Base-by-base conservation (phyloP, 2,113 vertebrate species). In the Otolemur garnettii region DNA sequence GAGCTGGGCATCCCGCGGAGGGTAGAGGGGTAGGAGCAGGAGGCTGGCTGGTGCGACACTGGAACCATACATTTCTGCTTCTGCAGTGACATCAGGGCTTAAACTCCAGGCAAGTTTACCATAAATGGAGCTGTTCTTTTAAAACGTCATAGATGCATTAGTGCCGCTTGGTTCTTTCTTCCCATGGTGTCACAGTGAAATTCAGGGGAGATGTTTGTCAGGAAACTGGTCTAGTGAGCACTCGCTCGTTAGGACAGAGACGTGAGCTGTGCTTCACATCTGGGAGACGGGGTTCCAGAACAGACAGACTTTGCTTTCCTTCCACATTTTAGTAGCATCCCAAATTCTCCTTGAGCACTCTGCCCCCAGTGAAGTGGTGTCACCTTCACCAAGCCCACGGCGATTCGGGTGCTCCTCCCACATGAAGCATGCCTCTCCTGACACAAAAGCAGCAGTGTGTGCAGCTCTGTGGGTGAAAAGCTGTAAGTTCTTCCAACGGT, bases 121-220 rank as follows among this genome's bases (percentile, higher is more conserved):
- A 68, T 15, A 14, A 7, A 17, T 2, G 12, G 4, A 69, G 77
- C 10, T 71, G 50, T 62, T 4, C 4, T 57, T 38, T 33, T 26
- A 4, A 30, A 3, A 4, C 2, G 0, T 50, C 5, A 0, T 30
- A 7, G 66, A 4, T 7, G n/a, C 3, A 0, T 57, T 17, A 2
- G 26, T 10, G 1, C 0, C 1, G 24, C 22, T 0, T 0, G n/a
- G 26, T 35, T 2, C 18, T 18, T 55, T 57, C 50, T 33, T 21
- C 0, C 42, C 28, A 2, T 28, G 60, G 15, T 7, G 22, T 57
- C 33, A 17, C 10, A 7, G 38, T 30, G 72, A 57, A 24, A 18
- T 60, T 24, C 3, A 12, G 79, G 38, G 14, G 0, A 4, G 19
- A 12, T 0, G 22, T 12, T 18, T 18, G 28, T 33, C 74, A 28